phyloP scores from a whole-genome alignment of 2,113 vertebrate genomes.

The Tenrec ecaudatus region DNA sequence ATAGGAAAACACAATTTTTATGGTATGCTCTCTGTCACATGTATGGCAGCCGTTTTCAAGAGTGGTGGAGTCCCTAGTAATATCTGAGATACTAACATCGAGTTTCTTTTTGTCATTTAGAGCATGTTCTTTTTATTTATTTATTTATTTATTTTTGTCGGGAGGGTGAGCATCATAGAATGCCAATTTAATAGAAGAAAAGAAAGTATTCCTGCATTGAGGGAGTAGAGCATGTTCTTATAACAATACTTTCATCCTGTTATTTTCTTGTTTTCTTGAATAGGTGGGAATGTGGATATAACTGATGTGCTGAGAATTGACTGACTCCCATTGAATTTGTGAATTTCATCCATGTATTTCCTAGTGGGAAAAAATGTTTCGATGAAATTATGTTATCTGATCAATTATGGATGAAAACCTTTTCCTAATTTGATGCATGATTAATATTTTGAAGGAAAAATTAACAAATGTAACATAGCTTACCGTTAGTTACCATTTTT shows the following conservation, averaged over 20 bases:
- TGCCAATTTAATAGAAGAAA: no score
- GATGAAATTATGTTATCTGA: no score
- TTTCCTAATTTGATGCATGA: neutral
- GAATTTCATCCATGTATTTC: slow-evolving; percentile 3
- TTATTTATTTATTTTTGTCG: no score
- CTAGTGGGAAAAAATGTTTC: neutral
- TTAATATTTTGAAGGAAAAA: slow-evolving; percentile 29
- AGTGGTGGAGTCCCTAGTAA: neutral
- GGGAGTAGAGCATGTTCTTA: neutral
- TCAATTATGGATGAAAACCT: neutral
- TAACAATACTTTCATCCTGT: neutral
- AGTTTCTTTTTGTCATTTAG: neutral
- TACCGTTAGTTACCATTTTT: slow-evolving; percentile 37
- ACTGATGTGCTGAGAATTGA: neutral
- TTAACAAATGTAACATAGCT: slow-evolving; percentile 5
- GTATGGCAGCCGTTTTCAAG: neutral
- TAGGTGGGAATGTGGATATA: neutral
- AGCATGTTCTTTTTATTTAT: no score
- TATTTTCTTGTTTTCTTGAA: slow-evolving; percentile 25
- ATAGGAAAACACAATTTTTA: neutral
- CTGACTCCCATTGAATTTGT: neutral
- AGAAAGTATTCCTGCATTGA: no score
- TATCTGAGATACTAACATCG: slow-evolving; percentile 36
- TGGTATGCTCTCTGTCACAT: neutral
- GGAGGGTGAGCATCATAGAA: no score